Evolutionary conservation across 2,113 vertebrate genomes (phyloP).

Genomic region (Gobius niger): DNA sequence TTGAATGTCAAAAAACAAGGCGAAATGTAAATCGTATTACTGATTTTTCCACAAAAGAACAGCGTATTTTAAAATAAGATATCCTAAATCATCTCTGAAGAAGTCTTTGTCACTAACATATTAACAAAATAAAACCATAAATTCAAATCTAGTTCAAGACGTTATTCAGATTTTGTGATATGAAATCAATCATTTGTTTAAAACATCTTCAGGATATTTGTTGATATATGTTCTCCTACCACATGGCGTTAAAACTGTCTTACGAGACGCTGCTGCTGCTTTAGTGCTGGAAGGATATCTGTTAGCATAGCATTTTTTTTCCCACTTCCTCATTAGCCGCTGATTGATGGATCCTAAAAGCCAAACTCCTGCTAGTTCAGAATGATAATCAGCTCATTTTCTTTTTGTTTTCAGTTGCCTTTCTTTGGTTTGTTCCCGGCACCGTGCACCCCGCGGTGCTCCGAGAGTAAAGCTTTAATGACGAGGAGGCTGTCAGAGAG

Average conservation of each 20-base stretch:
- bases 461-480: constrained; percentile 51
- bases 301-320: constrained; percentile 30
- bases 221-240: background rate
- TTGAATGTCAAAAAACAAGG: no score
- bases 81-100: no score
- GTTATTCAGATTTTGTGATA: no score
- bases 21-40: no score
- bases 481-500: constrained; percentile 59
- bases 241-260: background rate
- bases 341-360: constrained; percentile 51
- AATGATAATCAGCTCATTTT: constrained; percentile 46
- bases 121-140: no score
- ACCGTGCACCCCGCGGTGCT: constrained; percentile 37
- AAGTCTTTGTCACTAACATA: no score
- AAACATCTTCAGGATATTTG: no score
- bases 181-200: no score
- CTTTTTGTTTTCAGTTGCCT: constrained; percentile 40
- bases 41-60: no score
- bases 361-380: constrained; percentile 39
- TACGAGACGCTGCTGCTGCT: background rate
- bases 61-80: no score
- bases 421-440: constrained; percentile 31
- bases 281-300: constrained; percentile 17
- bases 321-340: constrained; percentile 44
- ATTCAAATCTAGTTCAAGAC: constrained; percentile 17